A percentile compares a stretch with the other conserved stretches of the same genome.
These are phyloP conservation scores for Pterophyllum scalare DNA, from an alignment of 2,113 vertebrate species.

Conservation along the genomic window DNA sequence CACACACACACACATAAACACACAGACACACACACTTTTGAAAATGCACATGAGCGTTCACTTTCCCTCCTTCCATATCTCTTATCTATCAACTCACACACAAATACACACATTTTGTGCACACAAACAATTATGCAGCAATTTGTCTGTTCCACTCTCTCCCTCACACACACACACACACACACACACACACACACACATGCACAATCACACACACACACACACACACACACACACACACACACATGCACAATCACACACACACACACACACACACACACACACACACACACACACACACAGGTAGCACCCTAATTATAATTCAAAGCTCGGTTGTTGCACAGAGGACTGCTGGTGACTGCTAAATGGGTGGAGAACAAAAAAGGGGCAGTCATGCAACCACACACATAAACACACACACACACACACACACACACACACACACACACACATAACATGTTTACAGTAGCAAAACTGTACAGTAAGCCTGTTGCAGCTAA, in stretches of 20 bases:
- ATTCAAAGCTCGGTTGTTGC: conserved; percentile 52
- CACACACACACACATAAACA: background rate
- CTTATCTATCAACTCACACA: background rate
- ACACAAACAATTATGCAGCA: background rate
- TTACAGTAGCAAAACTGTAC: conserved; percentile 52
- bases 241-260: background rate
- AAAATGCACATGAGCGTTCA: conserved; percentile 28
- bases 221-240: too few relatives aligned
- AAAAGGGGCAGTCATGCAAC: conserved; percentile 20
- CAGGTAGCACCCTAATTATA: conserved; percentile 49
- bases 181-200: background rate
- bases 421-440: conserved; percentile 38
- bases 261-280: too few relatives aligned
- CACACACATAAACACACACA: conserved; percentile 38
- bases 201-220: background rate
- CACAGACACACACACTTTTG: conserved; percentile 1
- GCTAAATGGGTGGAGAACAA: background rate
- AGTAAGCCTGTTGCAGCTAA: conserved; percentile 47
- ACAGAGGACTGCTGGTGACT: conserved; percentile 14
- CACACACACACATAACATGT: conserved; percentile 21
- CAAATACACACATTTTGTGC: background rate
- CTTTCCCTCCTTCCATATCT: conserved; percentile 1
- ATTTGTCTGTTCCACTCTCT: background rate
- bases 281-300: background rate
- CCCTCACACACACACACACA: background rate